A percentile compares a stretch with the other conserved stretches of the same genome.
Evolutionary conservation across 2,888 invertebrate genomes (phyloP).

Genomic region (Torymus aiolomorphi): DNA sequence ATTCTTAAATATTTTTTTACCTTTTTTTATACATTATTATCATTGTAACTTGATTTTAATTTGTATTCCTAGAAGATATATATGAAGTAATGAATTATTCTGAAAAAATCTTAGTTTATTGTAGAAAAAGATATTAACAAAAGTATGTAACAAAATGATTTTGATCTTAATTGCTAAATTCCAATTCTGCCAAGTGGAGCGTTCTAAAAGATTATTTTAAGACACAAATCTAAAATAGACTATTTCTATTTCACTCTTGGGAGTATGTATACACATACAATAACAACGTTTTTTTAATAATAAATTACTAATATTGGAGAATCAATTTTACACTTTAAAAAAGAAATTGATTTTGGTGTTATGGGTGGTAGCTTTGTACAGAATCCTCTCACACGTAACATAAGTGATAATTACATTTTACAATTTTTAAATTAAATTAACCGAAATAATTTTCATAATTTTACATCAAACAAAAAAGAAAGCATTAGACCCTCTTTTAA

Average conservation of each 20-base stretch:
- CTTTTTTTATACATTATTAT: slow-evolving; percentile 6
- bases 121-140: neutral
- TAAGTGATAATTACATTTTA: too few species aligned
- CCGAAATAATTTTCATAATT: too few species aligned
- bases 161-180: slow-evolving; percentile 1
- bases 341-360: too few species aligned
- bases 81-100: too few species aligned
- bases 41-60: too few species aligned
- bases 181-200: neutral
- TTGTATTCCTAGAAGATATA: too few species aligned
- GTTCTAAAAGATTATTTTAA: slow-evolving; percentile 2
- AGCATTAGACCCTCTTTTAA: too few species aligned
- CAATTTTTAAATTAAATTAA: neutral
- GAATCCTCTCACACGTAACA: too few species aligned
- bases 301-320: neutral
- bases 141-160: neutral
- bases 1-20: slow-evolving; percentile 11
- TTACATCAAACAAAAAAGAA: too few species aligned
- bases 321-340: too few species aligned
- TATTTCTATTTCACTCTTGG: neutral
- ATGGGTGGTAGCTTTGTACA: too few species aligned
- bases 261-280: neutral
- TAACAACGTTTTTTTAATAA: neutral
- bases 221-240: slow-evolving; percentile 1
- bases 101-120: neutral